phyloP scores from a whole-genome alignment of 1,140 invertebrate species.

The Aphaenogaster rudis region DNA sequence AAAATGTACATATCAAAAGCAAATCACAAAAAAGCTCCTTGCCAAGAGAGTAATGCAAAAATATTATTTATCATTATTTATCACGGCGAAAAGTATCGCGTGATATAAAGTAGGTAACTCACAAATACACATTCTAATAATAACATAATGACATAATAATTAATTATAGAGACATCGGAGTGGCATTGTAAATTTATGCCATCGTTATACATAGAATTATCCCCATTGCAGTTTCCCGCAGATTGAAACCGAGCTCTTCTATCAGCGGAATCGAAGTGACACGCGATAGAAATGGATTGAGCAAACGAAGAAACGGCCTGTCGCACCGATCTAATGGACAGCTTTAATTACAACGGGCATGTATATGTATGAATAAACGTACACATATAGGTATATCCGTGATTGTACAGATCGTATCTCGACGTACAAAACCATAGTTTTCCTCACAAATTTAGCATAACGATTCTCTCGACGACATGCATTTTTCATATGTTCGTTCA shows the following conservation, averaged over 20 bases:
- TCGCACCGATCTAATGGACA: conserved; percentile 22
- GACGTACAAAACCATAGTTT: conserved; percentile 13
- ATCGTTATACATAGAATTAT: conserved; percentile 13
- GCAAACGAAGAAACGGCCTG: conserved; percentile 27
- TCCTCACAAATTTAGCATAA: conserved; percentile 53
- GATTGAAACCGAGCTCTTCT: conserved; percentile 15
- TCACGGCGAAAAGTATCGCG: background rate
- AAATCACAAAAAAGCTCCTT: background rate
- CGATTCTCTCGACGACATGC: conserved; percentile 41
- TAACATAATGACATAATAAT: conserved; percentile 2
- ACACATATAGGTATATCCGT: background rate
- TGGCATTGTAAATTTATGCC: conserved; percentile 17
- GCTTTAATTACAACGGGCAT: conserved; percentile 28
- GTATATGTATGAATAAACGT: background rate
- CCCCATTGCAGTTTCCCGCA: background rate
- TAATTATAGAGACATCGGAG: background rate
- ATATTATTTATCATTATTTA: conserved; percentile 13
- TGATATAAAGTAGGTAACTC: conserved; percentile 1
- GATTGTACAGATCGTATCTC: background rate
- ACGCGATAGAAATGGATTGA: conserved; percentile 38
- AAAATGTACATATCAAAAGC: conserved; percentile 26
- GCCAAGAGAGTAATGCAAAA: background rate
- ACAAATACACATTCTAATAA: background rate
- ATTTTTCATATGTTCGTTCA: conserved; percentile 54
- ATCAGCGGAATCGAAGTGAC: conserved; percentile 31